phyloP scores from a whole-genome alignment of 2,113 vertebrate species.

The Cavia aperea region DNA sequence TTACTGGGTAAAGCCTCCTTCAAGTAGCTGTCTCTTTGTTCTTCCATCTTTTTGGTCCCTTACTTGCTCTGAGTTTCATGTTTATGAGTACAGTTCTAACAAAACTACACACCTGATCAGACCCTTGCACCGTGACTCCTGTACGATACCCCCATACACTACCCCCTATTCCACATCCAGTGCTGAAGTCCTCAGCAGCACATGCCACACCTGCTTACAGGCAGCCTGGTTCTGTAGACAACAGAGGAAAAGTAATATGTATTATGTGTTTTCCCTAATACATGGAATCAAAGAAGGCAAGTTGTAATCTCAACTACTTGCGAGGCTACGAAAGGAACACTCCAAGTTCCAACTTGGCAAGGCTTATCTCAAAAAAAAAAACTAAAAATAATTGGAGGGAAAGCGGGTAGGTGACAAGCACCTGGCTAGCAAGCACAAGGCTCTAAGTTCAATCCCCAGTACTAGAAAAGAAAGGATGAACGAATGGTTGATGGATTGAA shows the following conservation, averaged over 20 bases:
- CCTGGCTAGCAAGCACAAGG: neutral
- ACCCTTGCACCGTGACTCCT: neutral
- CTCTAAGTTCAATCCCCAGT: neutral
- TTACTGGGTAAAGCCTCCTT: neutral
- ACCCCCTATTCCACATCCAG: neutral
- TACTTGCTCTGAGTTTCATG: neutral
- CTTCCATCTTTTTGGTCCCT: neutral
- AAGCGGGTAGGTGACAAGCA: neutral
- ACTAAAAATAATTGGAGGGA: neutral
- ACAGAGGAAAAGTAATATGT: neutral
- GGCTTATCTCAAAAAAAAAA: neutral
- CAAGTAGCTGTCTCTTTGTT: neutral
- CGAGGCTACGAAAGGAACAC: neutral
- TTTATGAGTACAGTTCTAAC: neutral
- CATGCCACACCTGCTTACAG: neutral
- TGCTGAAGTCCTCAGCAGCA: neutral
- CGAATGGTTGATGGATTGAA: neutral
- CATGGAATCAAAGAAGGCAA: neutral
- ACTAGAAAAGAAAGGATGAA: neutral
- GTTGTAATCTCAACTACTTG: neutral
- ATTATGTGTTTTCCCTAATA: neutral
- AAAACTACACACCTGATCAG: neutral
- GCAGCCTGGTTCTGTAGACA: neutral
- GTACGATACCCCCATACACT: rapidly evolving
- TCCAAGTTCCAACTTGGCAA: neutral